Evolutionary conservation across 1,140 invertebrate species (phyloP).

Genomic region (Parapsyche elsis): DNA sequence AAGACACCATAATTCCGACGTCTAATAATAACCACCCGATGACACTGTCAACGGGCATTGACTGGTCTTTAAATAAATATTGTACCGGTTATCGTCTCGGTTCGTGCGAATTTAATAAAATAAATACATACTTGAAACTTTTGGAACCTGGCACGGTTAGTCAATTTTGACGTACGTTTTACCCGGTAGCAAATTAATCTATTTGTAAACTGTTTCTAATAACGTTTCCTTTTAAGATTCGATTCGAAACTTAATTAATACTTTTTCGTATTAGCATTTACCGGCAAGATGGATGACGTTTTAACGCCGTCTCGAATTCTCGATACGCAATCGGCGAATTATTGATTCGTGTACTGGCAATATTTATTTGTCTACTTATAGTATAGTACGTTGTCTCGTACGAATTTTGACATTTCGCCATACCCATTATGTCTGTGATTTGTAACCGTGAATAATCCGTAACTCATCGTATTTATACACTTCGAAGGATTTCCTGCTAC

Average conservation of each 20-base stretch:
- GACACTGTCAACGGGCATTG: too few relatives aligned
- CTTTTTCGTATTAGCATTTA: background rate
- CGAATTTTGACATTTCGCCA: conserved; percentile 27
- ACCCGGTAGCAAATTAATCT: too few relatives aligned
- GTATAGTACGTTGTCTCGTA: background rate
- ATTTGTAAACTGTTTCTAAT: too few relatives aligned
- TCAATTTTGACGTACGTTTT: background rate
- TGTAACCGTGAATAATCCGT: conserved; percentile 10
- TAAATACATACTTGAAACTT: background rate
- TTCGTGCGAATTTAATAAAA: background rate
- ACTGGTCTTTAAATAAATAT: too few relatives aligned
- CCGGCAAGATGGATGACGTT: background rate
- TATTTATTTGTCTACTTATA: background rate
- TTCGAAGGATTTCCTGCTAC: background rate
- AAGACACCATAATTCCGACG: too few relatives aligned
- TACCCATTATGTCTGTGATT: conserved; percentile 4
- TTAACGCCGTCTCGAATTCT: background rate
- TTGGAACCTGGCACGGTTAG: background rate
- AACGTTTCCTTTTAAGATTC: background rate
- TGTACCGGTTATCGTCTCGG: too few relatives aligned
- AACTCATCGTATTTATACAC: conserved; percentile 10
- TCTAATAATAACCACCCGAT: too few relatives aligned
- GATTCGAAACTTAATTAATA: background rate
- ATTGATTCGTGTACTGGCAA: conserved; percentile 21
- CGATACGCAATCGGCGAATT: background rate